Percentiles rank a stretch among this genome's conserved stretches.
Evolutionary conservation across 2,113 vertebrate genomes (phyloP).

Genomic region (Rhinolophus ferrumequinum): DNA sequence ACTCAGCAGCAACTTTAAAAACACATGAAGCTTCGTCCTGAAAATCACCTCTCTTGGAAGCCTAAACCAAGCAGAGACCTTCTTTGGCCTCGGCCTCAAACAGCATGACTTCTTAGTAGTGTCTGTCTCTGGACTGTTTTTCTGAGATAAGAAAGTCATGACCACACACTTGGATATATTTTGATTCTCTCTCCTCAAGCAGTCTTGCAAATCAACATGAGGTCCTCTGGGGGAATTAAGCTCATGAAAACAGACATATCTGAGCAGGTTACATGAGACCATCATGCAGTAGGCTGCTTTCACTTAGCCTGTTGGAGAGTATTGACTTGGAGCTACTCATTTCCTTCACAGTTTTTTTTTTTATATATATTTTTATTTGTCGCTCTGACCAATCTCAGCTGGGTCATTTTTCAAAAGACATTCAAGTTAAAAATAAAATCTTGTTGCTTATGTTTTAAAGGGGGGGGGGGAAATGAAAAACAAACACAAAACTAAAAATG

Average conservation of each 20-base stretch:
- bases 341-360: background rate
- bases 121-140: background rate
- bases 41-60: background rate
- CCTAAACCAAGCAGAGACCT: background rate
- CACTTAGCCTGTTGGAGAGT: background rate
- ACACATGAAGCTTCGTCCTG: background rate
- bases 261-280: constrained; percentile 44
- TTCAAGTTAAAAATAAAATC: constrained; percentile 53
- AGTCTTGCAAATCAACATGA: constrained; percentile 40
- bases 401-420: background rate
- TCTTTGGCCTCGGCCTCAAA: background rate
- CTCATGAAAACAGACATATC: constrained; percentile 20
- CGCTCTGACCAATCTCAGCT: constrained; percentile 43
- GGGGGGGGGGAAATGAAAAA: background rate
- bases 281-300: background rate
- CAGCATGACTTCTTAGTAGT: background rate
- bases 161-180: constrained; percentile 25
- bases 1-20: constrained; percentile 44
- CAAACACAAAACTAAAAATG: background rate
- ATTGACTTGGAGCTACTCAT: constrained; percentile 22
- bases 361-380: constrained; percentile 33
- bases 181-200: constrained; percentile 39
- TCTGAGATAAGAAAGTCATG: constrained; percentile 36
- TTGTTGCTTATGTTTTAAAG: constrained; percentile 34
- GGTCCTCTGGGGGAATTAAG: background rate